Evolutionary conservation across 2,113 vertebrate genomes (phyloP), one percentile per base, ranked within the genome.

Genomic region (Orientallactaga bullata): DNA sequence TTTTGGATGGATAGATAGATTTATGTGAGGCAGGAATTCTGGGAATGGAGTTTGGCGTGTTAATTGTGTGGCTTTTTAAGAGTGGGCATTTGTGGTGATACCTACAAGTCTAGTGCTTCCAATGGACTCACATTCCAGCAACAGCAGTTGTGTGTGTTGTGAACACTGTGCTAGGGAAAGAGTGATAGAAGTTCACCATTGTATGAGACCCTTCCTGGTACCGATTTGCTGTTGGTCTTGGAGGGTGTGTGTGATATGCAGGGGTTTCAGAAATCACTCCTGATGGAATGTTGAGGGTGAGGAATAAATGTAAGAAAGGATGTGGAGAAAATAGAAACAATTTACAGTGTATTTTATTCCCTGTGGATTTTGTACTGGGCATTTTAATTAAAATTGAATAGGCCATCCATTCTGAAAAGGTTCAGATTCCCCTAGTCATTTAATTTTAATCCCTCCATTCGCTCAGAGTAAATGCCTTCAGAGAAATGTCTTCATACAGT

Each of bases 381-480:
- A 72, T 88, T 84, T 94, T 81, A 87, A 68, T 94, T 79, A 76
- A 77, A 78, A 66, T 81, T 32, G 47, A 73, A 10, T 47, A n/a
- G 78, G 68, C 86, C 28, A 78, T 96, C 81, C 18, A 3, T 87
- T 91, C 69, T 78, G 55, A 83, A 82, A 93, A 39, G 61, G 63
- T 83, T 83, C 37, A 71, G 51, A 85, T 66, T 55, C 82, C 72
- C 88, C 65, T 63, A 93, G 26, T 86, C 73, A 95, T 18, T 92
- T 89, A 42, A 96, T 96, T 96, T 88, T 66, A 60, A 91, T 68
- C 85, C 60, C 72, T n/a, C 80, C 68, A 30, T 83, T 95, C 60
- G 2, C 92, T 94, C 37, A 24, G 90, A 85, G n/a, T 85, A 68
- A 97, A 84, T 89, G 55, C 71, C 86, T 96, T 88, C 78, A 81